phyloP scores from a whole-genome alignment of 2,113 vertebrate species.

The Apus apus region DNA sequence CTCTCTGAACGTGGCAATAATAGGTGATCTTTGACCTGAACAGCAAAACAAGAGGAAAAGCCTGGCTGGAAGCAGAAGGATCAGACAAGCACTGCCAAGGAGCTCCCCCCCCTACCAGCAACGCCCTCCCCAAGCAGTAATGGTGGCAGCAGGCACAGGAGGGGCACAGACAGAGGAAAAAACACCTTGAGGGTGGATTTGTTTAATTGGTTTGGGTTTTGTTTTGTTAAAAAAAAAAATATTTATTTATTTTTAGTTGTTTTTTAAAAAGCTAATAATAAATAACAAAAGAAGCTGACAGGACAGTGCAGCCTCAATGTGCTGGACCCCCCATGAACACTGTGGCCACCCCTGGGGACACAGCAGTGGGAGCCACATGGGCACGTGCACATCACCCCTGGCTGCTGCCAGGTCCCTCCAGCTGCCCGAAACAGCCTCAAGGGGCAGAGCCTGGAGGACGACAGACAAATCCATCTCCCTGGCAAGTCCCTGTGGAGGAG shows the following conservation, averaged over 20 bases:
- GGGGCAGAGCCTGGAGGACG: background rate
- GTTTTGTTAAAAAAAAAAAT: no score
- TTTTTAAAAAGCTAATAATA: background rate
- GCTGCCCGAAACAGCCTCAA: background rate
- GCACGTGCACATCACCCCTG: background rate
- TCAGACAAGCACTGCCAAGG: background rate
- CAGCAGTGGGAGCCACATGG: accelerated
- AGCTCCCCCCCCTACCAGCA: background rate
- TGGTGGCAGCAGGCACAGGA: background rate
- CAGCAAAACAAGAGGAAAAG: background rate
- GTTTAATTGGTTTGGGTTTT: background rate
- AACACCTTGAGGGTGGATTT: no score
- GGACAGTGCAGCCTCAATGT: background rate
- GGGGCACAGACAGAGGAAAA: background rate
- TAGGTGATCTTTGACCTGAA: background rate
- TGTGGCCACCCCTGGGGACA: accelerated
- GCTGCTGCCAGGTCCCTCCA: background rate
- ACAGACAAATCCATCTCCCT: accelerated
- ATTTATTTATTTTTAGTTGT: background rate
- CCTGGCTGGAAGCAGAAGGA: background rate
- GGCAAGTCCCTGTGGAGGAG: background rate
- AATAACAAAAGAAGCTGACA: background rate
- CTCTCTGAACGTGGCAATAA: accelerated
- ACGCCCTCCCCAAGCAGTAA: accelerated
- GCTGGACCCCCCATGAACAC: background rate